Base-by-base conservation (phyloP, 2,888 invertebrate species). In the Pandemis corylana region DNA sequence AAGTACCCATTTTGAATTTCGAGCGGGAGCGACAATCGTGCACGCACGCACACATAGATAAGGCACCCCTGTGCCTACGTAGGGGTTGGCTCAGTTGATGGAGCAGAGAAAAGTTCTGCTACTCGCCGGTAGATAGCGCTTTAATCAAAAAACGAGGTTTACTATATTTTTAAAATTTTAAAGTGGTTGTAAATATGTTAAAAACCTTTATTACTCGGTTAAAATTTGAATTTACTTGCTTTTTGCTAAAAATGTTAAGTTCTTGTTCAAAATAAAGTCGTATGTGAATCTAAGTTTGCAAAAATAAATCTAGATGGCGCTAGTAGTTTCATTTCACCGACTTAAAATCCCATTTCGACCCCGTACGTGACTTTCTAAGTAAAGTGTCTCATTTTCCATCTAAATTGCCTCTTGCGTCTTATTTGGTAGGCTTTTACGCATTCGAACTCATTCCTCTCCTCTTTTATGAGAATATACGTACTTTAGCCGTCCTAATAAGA, bases 351-450 rank as follows among this genome's bases (percentile, higher is more conserved):
- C 75, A 76, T 72, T 78, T 74, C 63, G 59, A 68, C 63, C 44
- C 41, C 62, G 84, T 89, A 92, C 93, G 93, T 94, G 93, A 93
- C 91, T 90, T 87, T 87, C 76, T 81, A 87, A 84, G 85, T 81
- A 91, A 93, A 94, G 86, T 87, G 88, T 87, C 91, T 92, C 84
- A 93, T 93, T 94, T 90, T 90, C 87, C 83, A 82, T 84, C 83
- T 82, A 90, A 92, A 92, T 92, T 92, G 88, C 90, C 83, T 85
- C 87, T 90, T 87, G 89, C 91, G 89, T 91, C 92, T 93, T 89
- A 91, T 88, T 92, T 85, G 79, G 83, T 83, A 83, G 84, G 84
- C 83, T 85, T 84, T 83, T 78, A 84, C 85, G 82, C 91, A 90
- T 93, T 92, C 90, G 89, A 91, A 92, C 90, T 92, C 90, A 89